Evolutionary conservation across 2,888 invertebrate species (phyloP), one percentile per base, ranked within the genome.

Genomic region (Sinohyriopsis cumingii): DNA sequence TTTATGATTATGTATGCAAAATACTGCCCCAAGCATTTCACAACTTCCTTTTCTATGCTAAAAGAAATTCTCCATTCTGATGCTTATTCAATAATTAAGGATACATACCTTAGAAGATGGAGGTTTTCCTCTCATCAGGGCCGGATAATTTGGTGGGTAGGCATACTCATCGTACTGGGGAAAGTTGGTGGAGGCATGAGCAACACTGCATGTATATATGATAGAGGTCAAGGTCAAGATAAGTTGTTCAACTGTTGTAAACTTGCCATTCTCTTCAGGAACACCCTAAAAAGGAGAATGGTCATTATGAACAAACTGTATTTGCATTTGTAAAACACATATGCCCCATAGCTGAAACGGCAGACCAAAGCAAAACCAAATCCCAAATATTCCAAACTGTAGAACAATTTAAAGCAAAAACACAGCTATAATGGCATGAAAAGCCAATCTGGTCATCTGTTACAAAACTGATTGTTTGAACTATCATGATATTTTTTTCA

Each of bases 131-230:
- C 76, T 76, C 77, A 81, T 71, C 70, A 73, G 71, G 20, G 76
- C 83, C 65, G 87, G 86, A 70, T 87, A 88, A 77, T 87, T 86
- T n/a, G 86, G 85, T 20, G 86, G 86, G 72, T 84, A 87, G 19
- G 82, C 88, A 63, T 88, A 88, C 73, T 86, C 85, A 56, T 86
- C 87, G 67, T 87, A 88, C 78, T 87, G 87, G 6, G 84, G 84
- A 69, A 87, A 86, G 73, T 87, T 86, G 24, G 85, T 79, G 4
- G 86, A 82, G 0, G 87, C 86, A 68, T 87, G 86, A 0, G 77
- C 81, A 22, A 86, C 84, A 73, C 86, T 86, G 67, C 85, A 85
- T 12, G 86, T 84, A 71, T 82, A 86, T 22, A 86, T 79, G 55
- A 88, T 82, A 33, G 79, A 72, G 24, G 84, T 84, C 56, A 86